Conservation (phyloP, 2,888 invertebrate genomes). For the Tricholauxania praeusta region DNA sequence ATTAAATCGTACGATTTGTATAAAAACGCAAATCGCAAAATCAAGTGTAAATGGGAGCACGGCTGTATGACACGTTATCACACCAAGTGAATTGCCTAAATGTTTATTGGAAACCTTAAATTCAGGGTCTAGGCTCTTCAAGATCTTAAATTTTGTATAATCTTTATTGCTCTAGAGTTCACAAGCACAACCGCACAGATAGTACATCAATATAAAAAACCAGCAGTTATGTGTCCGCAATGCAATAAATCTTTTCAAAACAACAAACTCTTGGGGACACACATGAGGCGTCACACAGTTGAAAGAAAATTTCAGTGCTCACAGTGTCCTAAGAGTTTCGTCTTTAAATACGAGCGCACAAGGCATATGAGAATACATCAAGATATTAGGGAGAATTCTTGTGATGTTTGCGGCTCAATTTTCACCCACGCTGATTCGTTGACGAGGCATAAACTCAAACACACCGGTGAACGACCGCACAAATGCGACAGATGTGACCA, state of each 20-base stretch:
- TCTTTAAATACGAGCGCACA: slow-evolving; percentile 71
- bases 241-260: slow-evolving; percentile 71
- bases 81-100: too few species aligned
- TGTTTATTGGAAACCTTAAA: too few species aligned
- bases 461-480: slow-evolving; percentile 70
- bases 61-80: too few species aligned
- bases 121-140: too few species aligned
- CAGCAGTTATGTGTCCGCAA: slow-evolving; percentile 70
- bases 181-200: slow-evolving; percentile 70
- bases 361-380: slow-evolving; percentile 70
- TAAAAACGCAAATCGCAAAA: too few species aligned
- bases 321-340: slow-evolving; percentile 72
- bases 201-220: slow-evolving; percentile 70
- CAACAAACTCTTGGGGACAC: slow-evolving; percentile 71
- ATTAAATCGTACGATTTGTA: too few species aligned
- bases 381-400: slow-evolving; percentile 73
- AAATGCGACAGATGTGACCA: slow-evolving; percentile 52
- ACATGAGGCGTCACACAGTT: slow-evolving; percentile 71
- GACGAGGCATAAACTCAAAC: slow-evolving; percentile 75
- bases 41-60: too few species aligned
- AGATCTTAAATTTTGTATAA: too few species aligned
- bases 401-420: slow-evolving; percentile 74
- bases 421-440: slow-evolving; percentile 72
- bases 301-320: slow-evolving; percentile 71
- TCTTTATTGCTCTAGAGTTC: slow-evolving; percentile 64